Evolutionary conservation across 2,113 vertebrate genomes (phyloP), one percentile per base, ranked within the genome.

Genomic region (Nannospalax galili): DNA sequence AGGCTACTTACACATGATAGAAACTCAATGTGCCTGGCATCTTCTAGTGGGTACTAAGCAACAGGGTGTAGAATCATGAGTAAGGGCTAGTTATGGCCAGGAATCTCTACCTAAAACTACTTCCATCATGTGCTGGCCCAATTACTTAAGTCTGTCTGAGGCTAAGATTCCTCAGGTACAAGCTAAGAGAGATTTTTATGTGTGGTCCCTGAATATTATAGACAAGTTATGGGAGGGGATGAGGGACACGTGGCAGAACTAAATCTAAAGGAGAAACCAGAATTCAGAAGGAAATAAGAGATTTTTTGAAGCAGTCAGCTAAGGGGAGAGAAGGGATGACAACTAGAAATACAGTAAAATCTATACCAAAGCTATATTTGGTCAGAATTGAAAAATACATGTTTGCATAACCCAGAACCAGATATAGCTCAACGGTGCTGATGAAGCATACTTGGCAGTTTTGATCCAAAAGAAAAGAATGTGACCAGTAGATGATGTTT

Each of bases 1-100:
- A 62, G 91, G 93, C 90, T n/a, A 12, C 93, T 69, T 30, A 42
- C 92, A 67, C 20, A 65, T 10, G 65, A 19, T 73, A 74, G n/a
- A n/a, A 40, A 22, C 62, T 37, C 10, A 42, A 48, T 73, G 35
- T 56, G 45, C 6, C 10, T 26, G 45, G 56, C 35, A 15, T 30
- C 70, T 52, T 28, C 11, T 9, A 0, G 1, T 40, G 48, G 19
- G 5, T 24, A 48, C 7, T 37, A 28, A 75, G 69, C 3, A 30
- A 35, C 48, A 20, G 0, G 17, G 2, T 30, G 37, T 1, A 20
- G 72, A 84, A 32, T 10, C 7, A 9, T 1, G 6, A 3, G 48
- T 16, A 26, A 81, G 16, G 35, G 30, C 26, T 26, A 30, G 12
- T 20, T 26, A 19, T 5, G n/a, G 6, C 24, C 56, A 14, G 48